Base-by-base conservation (phyloP, 2,797 vertebrate species). In the Ptychobarbus kaznakovi region DNA sequence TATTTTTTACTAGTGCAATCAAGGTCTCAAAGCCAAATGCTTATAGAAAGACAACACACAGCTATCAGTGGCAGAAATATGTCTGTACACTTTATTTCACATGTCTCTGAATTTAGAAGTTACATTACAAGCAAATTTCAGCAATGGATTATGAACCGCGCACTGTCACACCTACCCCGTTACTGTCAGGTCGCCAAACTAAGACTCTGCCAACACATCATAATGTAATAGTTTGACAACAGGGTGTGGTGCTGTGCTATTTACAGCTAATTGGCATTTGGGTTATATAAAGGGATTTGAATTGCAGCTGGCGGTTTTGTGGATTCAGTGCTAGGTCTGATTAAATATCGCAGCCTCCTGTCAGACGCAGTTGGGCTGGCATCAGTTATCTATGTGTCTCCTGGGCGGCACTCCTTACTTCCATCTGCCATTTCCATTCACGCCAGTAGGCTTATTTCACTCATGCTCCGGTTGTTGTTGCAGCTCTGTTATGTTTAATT, bases 281-380 rank as follows among this genome's bases (percentile, higher is more conserved):
- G 91, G 88, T 92, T 91, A 89, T 94, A 93, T 91, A 90, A 92
- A 94, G 89, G 88, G 93, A 93, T 94, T 91, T 91, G 86, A 93
- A 94, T 93, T 95, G 93, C 94, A 95, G 94, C 94, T 96, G 95
- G 94, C 95, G 92, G 90, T 89, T 75, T 91, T 91, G 92, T 40
- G 90, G 92, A 93, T 93, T 95, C 91, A 92, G 89, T 92, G 93
- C 91, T 93, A 92, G 91, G 91, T 94, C 94, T 95, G 93, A 95
- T 95, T 94, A 95, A 95, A 94, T 93, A 92, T 93, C 92, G 89
- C 93, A 92, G 93, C 94, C 94, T 93, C 93, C 94, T 95, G 94
- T 95, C 92, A 91, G 92, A 94, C 93, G 94, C 94, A 95, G 93
- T 95, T 93, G 93, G 93, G 92, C 88, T 95, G 94, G 94, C 94